Evolutionary conservation across 2,888 invertebrate species (phyloP).

Genomic region (Leptopilina syphax): DNA sequence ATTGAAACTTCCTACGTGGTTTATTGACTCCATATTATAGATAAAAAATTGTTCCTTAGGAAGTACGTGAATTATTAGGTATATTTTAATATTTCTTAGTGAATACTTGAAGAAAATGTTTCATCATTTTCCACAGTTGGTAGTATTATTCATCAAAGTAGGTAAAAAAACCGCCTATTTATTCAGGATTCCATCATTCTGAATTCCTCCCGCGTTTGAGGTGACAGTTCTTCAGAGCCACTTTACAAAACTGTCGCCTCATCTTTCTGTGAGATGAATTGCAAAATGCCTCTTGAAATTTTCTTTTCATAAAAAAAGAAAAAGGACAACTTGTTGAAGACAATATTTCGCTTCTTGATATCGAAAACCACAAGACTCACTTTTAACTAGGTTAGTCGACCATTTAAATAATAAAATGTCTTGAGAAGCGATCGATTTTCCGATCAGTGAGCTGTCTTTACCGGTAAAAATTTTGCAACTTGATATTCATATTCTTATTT

Average conservation of each 20-base stretch:
- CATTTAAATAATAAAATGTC: conserved; percentile 35
- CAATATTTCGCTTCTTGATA: conserved; percentile 18
- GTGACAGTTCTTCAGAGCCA: conserved; percentile 19
- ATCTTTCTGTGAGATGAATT: conserved; percentile 32
- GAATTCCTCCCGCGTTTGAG: conserved; percentile 32
- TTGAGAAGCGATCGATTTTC: conserved; percentile 43
- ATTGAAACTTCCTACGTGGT: no score
- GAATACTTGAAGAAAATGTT: not conserved
- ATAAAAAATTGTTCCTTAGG: not conserved
- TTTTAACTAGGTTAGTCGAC: conserved; percentile 40
- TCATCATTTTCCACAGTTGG: conserved; percentile 4
- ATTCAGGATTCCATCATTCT: conserved; percentile 29
- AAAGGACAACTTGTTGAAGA: not conserved
- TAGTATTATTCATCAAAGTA: conserved; percentile 7
- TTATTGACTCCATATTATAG: no score
- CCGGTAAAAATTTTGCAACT: conserved; percentile 26
- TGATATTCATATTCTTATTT: not conserved
- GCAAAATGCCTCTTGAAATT: not conserved
- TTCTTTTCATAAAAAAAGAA: conserved; percentile 12
- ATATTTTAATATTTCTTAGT: not conserved
- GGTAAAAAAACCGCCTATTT: not conserved
- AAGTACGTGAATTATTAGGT: no score
- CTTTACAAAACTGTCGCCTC: conserved; percentile 29
- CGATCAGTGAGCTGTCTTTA: conserved; percentile 36
- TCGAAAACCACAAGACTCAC: conserved; percentile 18